Evolutionary conservation across 2,113 vertebrate species (phyloP).

Genomic region (Halichoeres trimaculatus): DNA sequence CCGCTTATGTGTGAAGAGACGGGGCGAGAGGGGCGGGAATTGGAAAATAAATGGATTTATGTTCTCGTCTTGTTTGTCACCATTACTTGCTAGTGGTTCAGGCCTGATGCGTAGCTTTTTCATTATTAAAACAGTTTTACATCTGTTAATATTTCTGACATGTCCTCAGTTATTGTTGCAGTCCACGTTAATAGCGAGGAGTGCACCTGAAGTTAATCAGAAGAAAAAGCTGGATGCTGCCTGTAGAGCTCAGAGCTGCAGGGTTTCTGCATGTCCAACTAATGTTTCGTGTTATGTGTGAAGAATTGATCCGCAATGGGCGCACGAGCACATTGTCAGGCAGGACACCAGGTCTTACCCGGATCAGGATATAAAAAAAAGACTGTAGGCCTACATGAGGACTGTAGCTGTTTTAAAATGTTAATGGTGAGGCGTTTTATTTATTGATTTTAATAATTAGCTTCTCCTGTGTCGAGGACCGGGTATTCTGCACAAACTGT

Average conservation of each 20-base stretch:
- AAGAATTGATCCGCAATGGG: conserved; percentile 83
- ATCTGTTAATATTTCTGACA: neutral
- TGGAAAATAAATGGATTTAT: conserved; percentile 84
- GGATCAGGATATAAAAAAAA: conserved; percentile 40
- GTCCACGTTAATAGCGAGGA: conserved; percentile 37
- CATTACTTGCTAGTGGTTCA: conserved; percentile 47
- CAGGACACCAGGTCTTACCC: conserved; percentile 52
- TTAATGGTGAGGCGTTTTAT: neutral
- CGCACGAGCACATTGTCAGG: conserved; percentile 58
- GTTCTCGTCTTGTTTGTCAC: conserved; percentile 74
- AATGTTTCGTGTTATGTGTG: conserved; percentile 86
- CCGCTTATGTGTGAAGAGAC: conserved; percentile 79
- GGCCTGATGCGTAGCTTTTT: conserved; percentile 39
- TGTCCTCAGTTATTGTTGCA: conserved; percentile 18
- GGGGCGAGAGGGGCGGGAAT: conserved; percentile 61
- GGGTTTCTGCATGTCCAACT: conserved; percentile 69
- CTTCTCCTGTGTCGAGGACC: neutral
- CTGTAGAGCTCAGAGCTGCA: conserved; percentile 45
- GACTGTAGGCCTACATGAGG: conserved; percentile 3
- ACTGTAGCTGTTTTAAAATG: conserved; percentile 10
- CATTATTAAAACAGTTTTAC: neutral
- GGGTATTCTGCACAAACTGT: conserved; percentile 4
- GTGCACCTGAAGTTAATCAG: conserved; percentile 71
- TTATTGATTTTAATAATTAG: conserved; percentile 40
- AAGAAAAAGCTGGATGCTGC: conserved; percentile 43